Evolutionary conservation across 2,113 vertebrate species (phyloP).

Genomic region (Choloepus hoffmanni): DNA sequence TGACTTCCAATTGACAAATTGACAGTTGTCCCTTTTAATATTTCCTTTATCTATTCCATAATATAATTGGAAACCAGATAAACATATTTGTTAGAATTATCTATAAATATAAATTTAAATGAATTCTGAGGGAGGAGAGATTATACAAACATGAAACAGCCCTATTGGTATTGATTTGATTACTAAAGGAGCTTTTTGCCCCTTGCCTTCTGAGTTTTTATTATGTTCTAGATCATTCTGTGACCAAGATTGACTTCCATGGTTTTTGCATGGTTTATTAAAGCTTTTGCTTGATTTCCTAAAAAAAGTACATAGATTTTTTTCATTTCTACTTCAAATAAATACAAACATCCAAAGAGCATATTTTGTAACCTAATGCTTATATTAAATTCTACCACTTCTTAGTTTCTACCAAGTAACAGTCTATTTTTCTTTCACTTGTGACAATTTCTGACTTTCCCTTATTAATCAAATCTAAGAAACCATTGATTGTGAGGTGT

Average conservation of each 20-base stretch:
- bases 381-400: neutral
- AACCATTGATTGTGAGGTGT: neutral
- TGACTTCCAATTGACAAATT: neutral
- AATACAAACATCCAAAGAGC: neutral
- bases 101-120: constrained; percentile 7
- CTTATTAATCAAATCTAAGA: constrained; percentile 17
- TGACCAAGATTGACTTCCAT: neutral
- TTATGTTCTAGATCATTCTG: neutral
- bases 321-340: neutral
- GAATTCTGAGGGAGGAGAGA: neutral
- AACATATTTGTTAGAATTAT: neutral
- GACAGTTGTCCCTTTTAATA: neutral
- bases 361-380: neutral
- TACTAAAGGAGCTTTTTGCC: neutral
- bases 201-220: neutral
- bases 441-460: neutral
- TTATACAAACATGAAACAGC: neutral
- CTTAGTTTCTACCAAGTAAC: neutral
- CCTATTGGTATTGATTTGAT: constrained; percentile 6
- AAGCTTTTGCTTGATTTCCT: neutral
- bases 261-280: neutral
- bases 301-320: neutral
- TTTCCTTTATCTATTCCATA: neutral
- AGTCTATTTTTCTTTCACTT: neutral
- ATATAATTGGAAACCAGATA: neutral